These are phyloP conservation scores for Oscheius onirici DNA, from an alignment of 2,888 invertebrate species.

Conservation along the genomic window DNA sequence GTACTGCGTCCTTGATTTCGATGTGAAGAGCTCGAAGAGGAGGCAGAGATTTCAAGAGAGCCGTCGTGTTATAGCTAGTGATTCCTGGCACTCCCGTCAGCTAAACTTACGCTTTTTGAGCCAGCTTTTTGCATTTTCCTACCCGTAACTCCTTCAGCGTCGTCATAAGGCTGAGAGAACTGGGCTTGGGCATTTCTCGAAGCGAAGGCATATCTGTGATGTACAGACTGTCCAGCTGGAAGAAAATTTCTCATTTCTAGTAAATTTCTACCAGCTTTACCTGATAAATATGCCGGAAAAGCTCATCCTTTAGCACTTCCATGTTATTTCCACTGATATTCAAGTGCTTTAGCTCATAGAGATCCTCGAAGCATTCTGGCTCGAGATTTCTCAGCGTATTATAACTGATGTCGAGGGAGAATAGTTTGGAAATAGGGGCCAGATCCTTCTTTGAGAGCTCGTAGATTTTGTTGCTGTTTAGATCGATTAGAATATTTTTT, in stretches of 20 bases:
- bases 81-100: conserved; percentile 55
- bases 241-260: not conserved
- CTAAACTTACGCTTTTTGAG: conserved; percentile 38
- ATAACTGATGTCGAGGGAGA: conserved; percentile 54
- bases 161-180: conserved; percentile 53
- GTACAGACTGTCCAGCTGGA: conserved; percentile 58
- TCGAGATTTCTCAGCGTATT: conserved; percentile 62
- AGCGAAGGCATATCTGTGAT: conserved; percentile 61
- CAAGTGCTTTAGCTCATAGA: conserved; percentile 60
- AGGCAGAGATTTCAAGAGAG: conserved; percentile 59
- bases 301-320: conserved; percentile 49
- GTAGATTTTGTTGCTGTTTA: conserved; percentile 64
- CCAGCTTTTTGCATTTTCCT: not conserved
- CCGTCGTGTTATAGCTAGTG: conserved; percentile 53
- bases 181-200: conserved; percentile 52
- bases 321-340: conserved; percentile 67
- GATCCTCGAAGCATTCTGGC: conserved; percentile 49
- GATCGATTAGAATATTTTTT: not conserved
- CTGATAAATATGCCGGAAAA: conserved; percentile 55
- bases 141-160: conserved; percentile 55
- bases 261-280: conserved; percentile 23
- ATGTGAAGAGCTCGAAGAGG: conserved; percentile 60
- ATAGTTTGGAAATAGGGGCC: conserved; percentile 49
- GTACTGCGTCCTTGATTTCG: conserved; percentile 53
- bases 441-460: conserved; percentile 62